A percentile compares a stretch with the other conserved stretches of the same genome.
These are phyloP conservation scores for Coelogynopora nodosa DNA, from an alignment of 2,888 invertebrate genomes.

Conservation along the genomic window DNA sequence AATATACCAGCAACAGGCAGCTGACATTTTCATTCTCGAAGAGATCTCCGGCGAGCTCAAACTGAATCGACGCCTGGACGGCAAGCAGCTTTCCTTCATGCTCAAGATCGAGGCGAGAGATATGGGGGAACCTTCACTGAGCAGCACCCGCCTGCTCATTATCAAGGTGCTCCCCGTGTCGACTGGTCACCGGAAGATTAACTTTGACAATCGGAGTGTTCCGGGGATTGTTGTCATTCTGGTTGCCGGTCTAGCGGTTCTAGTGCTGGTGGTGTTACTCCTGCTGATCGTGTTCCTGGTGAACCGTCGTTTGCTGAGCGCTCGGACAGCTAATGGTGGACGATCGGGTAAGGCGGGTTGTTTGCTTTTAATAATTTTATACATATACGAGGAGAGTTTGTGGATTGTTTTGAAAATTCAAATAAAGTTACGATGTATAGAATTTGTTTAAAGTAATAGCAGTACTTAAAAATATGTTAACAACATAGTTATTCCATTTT, in stretches of 20 bases:
- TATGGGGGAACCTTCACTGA: neutral
- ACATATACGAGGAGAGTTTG: too few species aligned
- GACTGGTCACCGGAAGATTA: neutral
- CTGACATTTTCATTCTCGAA: neutral
- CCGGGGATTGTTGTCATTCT: slow-evolving; percentile 7
- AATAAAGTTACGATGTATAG: neutral
- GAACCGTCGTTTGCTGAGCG: neutral
- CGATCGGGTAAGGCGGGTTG: neutral
- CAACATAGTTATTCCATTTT: neutral
- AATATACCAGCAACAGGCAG: neutral
- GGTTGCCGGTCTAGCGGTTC: neutral
- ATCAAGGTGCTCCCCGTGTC: neutral
- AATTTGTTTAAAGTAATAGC: neutral
- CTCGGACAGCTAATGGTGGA: neutral
- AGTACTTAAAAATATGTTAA: neutral
- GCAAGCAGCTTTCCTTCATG: neutral
- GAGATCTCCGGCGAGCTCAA: neutral
- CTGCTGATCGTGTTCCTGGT: slow-evolving; percentile 3
- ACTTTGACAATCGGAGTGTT: neutral
- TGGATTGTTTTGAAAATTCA: too few species aligned
- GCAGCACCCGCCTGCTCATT: neutral
- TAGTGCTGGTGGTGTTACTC: neutral
- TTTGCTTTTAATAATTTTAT: neutral
- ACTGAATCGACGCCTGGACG: neutral
- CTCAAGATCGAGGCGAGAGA: neutral